Evolutionary conservation across 2,113 vertebrate species (phyloP).

Genomic region (Aramus guarauna): DNA sequence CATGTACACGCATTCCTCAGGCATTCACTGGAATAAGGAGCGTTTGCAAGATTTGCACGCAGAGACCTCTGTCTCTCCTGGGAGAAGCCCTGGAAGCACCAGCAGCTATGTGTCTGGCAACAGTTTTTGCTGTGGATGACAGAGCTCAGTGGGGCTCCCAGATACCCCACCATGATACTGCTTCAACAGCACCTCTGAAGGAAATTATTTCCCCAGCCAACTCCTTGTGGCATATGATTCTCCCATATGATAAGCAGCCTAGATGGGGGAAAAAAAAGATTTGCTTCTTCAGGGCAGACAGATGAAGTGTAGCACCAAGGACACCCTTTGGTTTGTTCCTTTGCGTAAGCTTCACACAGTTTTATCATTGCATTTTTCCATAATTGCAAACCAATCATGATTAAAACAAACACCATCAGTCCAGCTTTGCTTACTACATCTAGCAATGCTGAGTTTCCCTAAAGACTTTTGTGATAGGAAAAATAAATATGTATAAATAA

Average conservation of each 20-base stretch:
- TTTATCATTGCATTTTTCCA: neutral
- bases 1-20: neutral
- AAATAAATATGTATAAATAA: neutral
- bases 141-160: neutral
- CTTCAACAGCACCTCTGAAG: neutral
- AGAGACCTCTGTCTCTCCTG: neutral
- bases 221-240: neutral
- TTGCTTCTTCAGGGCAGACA: neutral
- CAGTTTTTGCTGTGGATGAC: fast-evolving
- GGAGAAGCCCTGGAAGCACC: neutral
- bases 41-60: neutral
- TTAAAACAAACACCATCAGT: neutral
- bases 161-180: neutral
- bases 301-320: neutral
- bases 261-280: too few relatives aligned
- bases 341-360: neutral
- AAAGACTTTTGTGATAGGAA: neutral
- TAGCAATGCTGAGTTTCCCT: neutral
- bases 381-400: neutral
- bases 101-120: neutral
- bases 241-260: neutral
- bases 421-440: neutral
- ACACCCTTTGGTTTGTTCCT: neutral
- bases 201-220: neutral
- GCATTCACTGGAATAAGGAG: neutral